phyloP scores from a whole-genome alignment of 2,888 invertebrate genomes.

The Eupithecia exiguata region DNA sequence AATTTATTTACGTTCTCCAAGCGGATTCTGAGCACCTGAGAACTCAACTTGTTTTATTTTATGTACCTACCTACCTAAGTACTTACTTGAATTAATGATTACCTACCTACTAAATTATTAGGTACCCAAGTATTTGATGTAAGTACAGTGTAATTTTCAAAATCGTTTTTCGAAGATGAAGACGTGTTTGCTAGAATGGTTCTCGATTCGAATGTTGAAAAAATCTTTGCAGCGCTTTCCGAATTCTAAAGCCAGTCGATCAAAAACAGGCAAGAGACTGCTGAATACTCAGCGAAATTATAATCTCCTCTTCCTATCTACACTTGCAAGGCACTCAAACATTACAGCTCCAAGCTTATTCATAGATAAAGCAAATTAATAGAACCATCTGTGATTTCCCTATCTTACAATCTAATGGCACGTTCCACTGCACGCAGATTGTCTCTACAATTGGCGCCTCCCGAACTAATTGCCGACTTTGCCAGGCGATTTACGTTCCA shows the following conservation, averaged over 20 bases:
- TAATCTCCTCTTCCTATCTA: background rate
- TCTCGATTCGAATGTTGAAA: background rate
- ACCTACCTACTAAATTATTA: no score
- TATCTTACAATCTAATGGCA: conserved; percentile 46
- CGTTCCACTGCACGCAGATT: conserved; percentile 57
- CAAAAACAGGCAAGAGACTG: background rate
- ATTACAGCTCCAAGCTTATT: background rate
- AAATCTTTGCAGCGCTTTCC: background rate
- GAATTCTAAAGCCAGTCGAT: background rate
- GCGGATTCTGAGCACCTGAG: no score
- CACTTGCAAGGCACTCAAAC: conserved; percentile 1
- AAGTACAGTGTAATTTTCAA: no score
- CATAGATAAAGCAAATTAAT: conserved; percentile 10
- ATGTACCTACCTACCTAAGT: no score
- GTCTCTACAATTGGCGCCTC: conserved; percentile 56
- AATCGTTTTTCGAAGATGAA: background rate
- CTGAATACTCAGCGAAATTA: background rate
- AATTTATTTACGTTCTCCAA: background rate
- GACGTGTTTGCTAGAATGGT: background rate
- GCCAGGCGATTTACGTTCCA: conserved; percentile 62
- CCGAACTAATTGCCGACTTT: conserved; percentile 65
- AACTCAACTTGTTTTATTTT: no score
- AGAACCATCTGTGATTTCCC: conserved; percentile 30
- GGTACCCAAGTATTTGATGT: no score
- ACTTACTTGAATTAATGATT: no score